phyloP scores from a whole-genome alignment of 1,140 invertebrate genomes.

The Eriosoma lanigerum region DNA sequence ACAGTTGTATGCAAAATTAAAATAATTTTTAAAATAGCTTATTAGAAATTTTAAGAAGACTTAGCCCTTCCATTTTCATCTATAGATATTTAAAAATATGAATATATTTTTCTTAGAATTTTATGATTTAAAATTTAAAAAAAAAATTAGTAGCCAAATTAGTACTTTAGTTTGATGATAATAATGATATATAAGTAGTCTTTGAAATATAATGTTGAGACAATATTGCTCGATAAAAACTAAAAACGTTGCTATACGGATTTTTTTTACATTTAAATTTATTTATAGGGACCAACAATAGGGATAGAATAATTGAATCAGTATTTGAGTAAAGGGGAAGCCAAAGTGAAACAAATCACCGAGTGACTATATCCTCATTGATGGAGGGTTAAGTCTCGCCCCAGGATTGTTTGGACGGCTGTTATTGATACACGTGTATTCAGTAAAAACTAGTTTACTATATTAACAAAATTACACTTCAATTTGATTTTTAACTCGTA shows the following conservation, averaged over 20 bases:
- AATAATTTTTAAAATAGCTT: too few relatives aligned
- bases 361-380: slow-evolving; percentile 45
- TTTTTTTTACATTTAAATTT: slow-evolving; percentile 48
- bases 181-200: too few relatives aligned
- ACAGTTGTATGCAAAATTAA: too few relatives aligned
- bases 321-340: slow-evolving; percentile 46
- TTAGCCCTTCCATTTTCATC: too few relatives aligned
- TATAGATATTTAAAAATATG: too few relatives aligned
- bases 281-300: slow-evolving; percentile 38
- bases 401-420: slow-evolving; percentile 41
- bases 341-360: slow-evolving; percentile 52
- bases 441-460: slow-evolving; percentile 22
- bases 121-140: too few relatives aligned
- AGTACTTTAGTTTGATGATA: too few relatives aligned
- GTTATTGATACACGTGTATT: slow-evolving; percentile 45
- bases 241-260: not conserved
- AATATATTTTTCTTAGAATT: too few relatives aligned
- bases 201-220: too few relatives aligned
- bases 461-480: slow-evolving; percentile 41
- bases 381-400: slow-evolving; percentile 48
- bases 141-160: too few relatives aligned
- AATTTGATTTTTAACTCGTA: slow-evolving; percentile 25
- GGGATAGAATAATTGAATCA: slow-evolving; percentile 43
- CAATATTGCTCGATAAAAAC: too few relatives aligned
- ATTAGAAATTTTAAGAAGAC: too few relatives aligned